A percentile compares a stretch with the other conserved stretches of the same genome.
phyloP scores from a whole-genome alignment of 2,797 vertebrate species.

The Coilia nasus region DNA sequence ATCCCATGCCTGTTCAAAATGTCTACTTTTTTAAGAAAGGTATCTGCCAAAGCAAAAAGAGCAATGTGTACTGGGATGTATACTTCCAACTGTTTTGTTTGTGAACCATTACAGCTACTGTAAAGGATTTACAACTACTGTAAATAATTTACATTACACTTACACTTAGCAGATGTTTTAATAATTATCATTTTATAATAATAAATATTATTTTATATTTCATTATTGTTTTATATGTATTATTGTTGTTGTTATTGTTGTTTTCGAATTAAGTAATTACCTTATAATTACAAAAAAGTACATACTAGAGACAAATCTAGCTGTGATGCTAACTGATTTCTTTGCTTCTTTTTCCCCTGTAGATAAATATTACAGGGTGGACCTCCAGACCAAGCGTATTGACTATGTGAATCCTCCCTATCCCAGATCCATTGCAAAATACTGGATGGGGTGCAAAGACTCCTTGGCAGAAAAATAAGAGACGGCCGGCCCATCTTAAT shows the following conservation, averaged over 20 bases:
- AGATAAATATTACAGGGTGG: conserved; percentile 94
- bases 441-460: conserved; percentile 88
- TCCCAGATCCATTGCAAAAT: conserved; percentile 88
- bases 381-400: conserved; percentile 82
- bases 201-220: neutral
- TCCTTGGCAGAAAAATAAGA: conserved; percentile 66
- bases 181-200: neutral
- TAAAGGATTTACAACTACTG: neutral
- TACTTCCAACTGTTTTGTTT: neutral
- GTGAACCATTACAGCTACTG: no score
- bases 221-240: no score
- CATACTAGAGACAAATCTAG: neutral
- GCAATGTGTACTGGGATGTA: neutral
- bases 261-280: neutral
- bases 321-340: neutral
- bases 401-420: conserved; percentile 81
- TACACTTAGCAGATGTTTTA: no score
- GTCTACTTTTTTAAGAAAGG: conserved; percentile 92
- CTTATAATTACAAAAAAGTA: neutral
- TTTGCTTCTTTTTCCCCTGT: conserved; percentile 42
- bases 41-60: conserved; percentile 52
- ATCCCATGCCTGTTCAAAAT: conserved; percentile 82
- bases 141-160: neutral
- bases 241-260: no score
- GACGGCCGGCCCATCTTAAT: neutral